Evolutionary conservation across 2,888 invertebrate genomes (phyloP).

Genomic region (Drosophila cyrtoloma): DNA sequence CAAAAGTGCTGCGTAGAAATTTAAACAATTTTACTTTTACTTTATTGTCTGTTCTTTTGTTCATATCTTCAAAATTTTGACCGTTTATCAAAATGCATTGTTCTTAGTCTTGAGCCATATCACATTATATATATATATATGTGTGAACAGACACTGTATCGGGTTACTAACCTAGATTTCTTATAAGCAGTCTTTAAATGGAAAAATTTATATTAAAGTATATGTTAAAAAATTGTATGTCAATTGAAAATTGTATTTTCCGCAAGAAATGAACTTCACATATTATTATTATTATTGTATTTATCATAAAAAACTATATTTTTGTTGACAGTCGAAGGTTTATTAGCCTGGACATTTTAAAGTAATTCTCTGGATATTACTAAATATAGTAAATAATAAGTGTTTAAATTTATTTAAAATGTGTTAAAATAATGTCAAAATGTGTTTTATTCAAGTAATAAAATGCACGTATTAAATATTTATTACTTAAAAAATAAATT

Average conservation of each 20-base stretch:
- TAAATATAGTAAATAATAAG: neutral
- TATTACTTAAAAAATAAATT: neutral
- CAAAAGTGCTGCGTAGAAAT: conserved; percentile 28
- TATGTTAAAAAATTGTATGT: neutral
- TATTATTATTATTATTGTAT: neutral
- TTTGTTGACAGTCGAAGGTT: neutral
- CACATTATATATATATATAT: neutral
- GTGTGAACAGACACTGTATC: neutral
- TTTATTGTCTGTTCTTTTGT: conserved; percentile 1
- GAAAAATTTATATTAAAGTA: neutral
- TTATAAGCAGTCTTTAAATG: neutral
- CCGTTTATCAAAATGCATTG: neutral
- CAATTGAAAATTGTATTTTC: neutral
- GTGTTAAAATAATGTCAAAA: neutral
- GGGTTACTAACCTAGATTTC: neutral
- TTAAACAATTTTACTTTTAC: neutral
- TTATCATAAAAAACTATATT: neutral
- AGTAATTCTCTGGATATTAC: neutral
- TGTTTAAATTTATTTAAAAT: neutral
- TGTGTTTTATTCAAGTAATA: no score
- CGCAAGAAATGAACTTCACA: neutral
- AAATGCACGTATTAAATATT: neutral
- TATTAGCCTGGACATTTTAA: neutral
- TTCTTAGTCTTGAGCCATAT: neutral
- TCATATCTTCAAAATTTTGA: neutral